Evolutionary conservation across 1,140 invertebrate species (phyloP), one percentile per base, ranked within the genome.

Genomic region (Pantala flavescens): DNA sequence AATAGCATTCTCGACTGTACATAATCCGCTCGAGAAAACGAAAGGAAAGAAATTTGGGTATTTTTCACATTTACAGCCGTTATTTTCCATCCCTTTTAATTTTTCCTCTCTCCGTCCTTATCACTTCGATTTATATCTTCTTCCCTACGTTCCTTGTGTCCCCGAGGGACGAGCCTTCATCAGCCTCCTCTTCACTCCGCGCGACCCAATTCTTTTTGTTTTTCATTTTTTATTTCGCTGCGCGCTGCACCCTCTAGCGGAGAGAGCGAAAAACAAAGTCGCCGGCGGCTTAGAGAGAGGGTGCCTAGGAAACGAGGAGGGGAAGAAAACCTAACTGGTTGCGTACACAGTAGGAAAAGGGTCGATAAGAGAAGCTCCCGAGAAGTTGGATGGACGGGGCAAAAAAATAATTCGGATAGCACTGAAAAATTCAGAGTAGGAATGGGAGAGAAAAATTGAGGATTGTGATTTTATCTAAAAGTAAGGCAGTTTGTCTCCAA

Each of bases 131-230:
- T 36, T 36, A 36, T 36, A 36, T 36, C 28, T 36, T 36, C 28
- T 9, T 36, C 28, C 9, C 28, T 36, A 36, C 28, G 28, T 36
- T 12, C 49, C n/a, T 63, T 14, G 3, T 19, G 5, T 16, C 49
- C 49, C 49, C 49, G 49, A 16, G 49, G 49, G 49, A 63, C n/a
- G 12, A 1, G 14, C 49, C 49, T 63, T 63, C 49, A 63, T 19
- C 49, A 63, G 16, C 49, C n/a, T 21, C n/a, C 49, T 63, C 49
- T 63, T 63, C 49, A 16, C 49, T 63, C 49, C n/a, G n/a, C 16
- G 49, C n/a, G 49, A 63, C 49, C 49, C 49, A 63, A 63, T 63
- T 63, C n/a, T 63, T 63, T 63, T 63, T 63, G 49, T 63, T 63
- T 63, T 21, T 63, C 49, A 19, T 63, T 63, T 63, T 63, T 63